Evolutionary conservation across 2,797 vertebrate genomes (phyloP).

Genomic region (Telmatherina bonti): DNA sequence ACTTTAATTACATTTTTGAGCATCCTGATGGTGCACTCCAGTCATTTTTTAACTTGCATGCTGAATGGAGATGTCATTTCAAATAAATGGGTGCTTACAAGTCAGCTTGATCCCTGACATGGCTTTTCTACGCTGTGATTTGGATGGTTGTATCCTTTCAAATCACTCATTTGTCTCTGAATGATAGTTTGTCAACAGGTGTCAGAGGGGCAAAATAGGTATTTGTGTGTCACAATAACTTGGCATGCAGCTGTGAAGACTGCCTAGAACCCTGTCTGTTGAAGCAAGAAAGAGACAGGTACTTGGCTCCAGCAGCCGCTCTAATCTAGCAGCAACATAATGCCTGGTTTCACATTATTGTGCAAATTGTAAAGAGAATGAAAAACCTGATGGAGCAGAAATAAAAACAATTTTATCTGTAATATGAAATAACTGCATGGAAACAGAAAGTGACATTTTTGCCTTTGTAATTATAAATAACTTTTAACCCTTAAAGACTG

Average conservation of each 20-base stretch:
- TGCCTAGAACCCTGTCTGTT: slow-evolving; percentile 18
- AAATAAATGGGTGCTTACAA: slow-evolving; percentile 35
- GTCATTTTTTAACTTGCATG: slow-evolving; percentile 8
- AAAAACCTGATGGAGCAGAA: slow-evolving; percentile 18
- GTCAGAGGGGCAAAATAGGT: slow-evolving; percentile 25
- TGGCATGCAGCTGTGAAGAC: slow-evolving; percentile 10
- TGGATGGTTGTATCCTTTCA: slow-evolving; percentile 19
- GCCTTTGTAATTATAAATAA: slow-evolving; percentile 49
- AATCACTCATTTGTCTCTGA: slow-evolving; percentile 30
- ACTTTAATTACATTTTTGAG: slow-evolving; percentile 24
- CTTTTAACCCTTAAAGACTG: slow-evolving; percentile 1
- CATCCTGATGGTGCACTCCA: slow-evolving; percentile 10
- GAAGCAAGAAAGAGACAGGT: slow-evolving; percentile 8
- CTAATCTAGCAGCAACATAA: slow-evolving; percentile 36
- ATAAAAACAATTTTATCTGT: slow-evolving; percentile 24
- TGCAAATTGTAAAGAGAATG: slow-evolving; percentile 14
- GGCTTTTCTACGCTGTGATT: slow-evolving; percentile 27
- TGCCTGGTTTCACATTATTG: slow-evolving; percentile 31
- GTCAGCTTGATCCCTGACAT: slow-evolving; percentile 28
- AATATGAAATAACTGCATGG: slow-evolving; percentile 24
- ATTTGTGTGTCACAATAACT: slow-evolving; percentile 27
- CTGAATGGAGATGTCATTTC: slow-evolving; percentile 17
- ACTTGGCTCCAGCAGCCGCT: slow-evolving; percentile 21
- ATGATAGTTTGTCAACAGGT: slow-evolving; percentile 36
- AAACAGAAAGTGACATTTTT: slow-evolving; percentile 33